Evolutionary conservation across 2,888 invertebrate genomes (phyloP).

Genomic region (Patella caerulea): DNA sequence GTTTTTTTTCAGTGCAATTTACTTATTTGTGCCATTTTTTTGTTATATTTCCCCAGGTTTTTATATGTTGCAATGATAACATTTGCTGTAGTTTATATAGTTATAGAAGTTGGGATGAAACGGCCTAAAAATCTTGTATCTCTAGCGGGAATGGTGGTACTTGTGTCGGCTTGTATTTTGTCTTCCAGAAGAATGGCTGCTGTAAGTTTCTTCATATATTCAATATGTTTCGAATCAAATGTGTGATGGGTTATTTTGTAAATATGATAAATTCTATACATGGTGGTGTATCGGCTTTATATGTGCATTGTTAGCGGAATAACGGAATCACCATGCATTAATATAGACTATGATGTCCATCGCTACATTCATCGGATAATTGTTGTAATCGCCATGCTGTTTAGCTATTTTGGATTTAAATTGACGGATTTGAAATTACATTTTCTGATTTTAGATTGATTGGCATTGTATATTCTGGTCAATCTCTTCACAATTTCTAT

Average conservation of each 20-base stretch:
- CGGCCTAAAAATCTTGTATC: not conserved
- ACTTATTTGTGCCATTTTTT: not conserved
- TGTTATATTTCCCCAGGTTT: not conserved
- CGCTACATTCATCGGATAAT: no score
- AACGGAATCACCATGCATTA: no score
- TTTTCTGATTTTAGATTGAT: slow-evolving; percentile 55
- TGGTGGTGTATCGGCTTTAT: no score
- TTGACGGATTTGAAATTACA: no score
- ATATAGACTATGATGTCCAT: no score
- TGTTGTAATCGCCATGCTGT: no score
- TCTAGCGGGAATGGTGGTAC: not conserved
- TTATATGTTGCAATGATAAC: slow-evolving; percentile 10
- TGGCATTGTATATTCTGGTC: slow-evolving; percentile 86
- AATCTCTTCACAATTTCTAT: slow-evolving; percentile 83
- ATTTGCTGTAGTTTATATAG: slow-evolving; percentile 3
- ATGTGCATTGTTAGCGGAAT: no score
- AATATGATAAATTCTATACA: no score
- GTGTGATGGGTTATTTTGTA: no score
- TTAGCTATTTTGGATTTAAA: no score
- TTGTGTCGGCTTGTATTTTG: not conserved
- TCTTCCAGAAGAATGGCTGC: not conserved
- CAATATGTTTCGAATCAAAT: no score
- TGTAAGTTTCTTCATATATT: not conserved
- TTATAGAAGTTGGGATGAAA: slow-evolving; percentile 13
- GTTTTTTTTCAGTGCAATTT: no score